A percentile compares a stretch with the other conserved stretches of the same genome.
phyloP scores from a whole-genome alignment of 2,797 vertebrate species.

The Galagoides demidoff region DNA sequence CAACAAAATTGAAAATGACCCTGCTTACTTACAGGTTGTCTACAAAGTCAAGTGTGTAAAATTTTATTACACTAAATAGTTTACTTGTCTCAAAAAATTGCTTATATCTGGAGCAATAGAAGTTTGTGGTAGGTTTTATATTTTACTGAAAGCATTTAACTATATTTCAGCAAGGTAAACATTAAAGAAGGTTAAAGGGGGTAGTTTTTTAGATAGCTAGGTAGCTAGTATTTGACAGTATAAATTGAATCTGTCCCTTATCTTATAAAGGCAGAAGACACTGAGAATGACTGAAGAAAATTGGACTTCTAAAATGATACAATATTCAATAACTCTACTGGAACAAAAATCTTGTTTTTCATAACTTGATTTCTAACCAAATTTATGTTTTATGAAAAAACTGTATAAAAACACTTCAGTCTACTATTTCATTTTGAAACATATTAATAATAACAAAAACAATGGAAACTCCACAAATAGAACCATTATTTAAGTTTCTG shows the following conservation, averaged over 20 bases:
- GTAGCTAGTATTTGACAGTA: slow-evolving; percentile 71
- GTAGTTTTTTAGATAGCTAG: slow-evolving; percentile 60
- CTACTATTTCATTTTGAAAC: slow-evolving; percentile 15
- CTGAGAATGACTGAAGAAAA: slow-evolving; percentile 72
- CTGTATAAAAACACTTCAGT: neutral
- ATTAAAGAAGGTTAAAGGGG: slow-evolving; percentile 69
- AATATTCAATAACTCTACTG: slow-evolving; percentile 74
- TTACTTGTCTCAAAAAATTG: slow-evolving; percentile 42
- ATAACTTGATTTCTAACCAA: slow-evolving; percentile 67
- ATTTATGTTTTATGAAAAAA: slow-evolving; percentile 45
- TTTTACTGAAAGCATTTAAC: slow-evolving; percentile 66
- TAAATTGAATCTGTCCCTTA: slow-evolving; percentile 77
- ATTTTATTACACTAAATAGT: slow-evolving; percentile 33
- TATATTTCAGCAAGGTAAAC: slow-evolving; percentile 71
- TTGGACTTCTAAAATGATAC: slow-evolving; percentile 73
- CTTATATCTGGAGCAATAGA: neutral
- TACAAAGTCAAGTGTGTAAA: neutral
- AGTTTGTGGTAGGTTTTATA: neutral
- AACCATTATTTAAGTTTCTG: neutral
- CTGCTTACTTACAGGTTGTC: neutral
- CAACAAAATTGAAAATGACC: neutral
- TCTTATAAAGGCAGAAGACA: slow-evolving; percentile 76
- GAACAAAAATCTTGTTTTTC: slow-evolving; percentile 62
- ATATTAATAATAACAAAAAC: neutral
- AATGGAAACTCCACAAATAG: neutral